These are phyloP conservation scores for Rosalia funebris DNA, from an alignment of 2,888 invertebrate species.

Conservation along the genomic window DNA sequence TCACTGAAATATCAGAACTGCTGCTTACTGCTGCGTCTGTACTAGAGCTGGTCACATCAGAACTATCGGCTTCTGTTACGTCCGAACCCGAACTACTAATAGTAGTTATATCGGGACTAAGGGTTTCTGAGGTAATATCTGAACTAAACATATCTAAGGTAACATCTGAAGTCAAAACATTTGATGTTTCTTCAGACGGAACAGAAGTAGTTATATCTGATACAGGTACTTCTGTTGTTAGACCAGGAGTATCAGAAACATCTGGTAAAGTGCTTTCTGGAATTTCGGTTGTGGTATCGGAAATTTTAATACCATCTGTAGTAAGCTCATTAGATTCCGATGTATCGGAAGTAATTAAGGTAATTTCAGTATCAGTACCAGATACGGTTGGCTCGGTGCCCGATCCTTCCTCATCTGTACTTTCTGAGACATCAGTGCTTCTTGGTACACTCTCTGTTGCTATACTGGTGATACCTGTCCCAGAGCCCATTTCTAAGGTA, in stretches of 20 bases:
- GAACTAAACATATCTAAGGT: conserved; percentile 21
- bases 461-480: conserved; percentile 44
- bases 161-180: conserved; percentile 1
- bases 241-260: conserved; percentile 17
- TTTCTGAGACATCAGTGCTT: conserved; percentile 1
- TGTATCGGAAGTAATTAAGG: conserved; percentile 25
- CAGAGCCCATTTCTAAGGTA: conserved; percentile 51
- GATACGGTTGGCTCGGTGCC: conserved; percentile 37
- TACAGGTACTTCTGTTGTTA: neutral
- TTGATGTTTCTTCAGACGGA: conserved; percentile 29
- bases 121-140: conserved; percentile 6
- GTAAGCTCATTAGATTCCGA: conserved; percentile 1
- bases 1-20: conserved; percentile 2
- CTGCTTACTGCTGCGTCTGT: conserved; percentile 1
- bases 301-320: conserved; percentile 24
- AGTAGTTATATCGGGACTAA: neutral
- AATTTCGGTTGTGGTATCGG: conserved; percentile 24
- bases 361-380: conserved; percentile 40
- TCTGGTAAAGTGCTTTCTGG: too few species aligned
- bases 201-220: conserved; percentile 1
- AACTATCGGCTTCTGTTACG: neutral
- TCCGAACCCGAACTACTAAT: neutral
- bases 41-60: conserved; percentile 3
- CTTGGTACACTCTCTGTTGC: conserved; percentile 21
- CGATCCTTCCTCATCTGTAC: conserved; percentile 45